Conservation (phyloP, 2,888 invertebrate genomes). For the Stenodera caucasica region DNA sequence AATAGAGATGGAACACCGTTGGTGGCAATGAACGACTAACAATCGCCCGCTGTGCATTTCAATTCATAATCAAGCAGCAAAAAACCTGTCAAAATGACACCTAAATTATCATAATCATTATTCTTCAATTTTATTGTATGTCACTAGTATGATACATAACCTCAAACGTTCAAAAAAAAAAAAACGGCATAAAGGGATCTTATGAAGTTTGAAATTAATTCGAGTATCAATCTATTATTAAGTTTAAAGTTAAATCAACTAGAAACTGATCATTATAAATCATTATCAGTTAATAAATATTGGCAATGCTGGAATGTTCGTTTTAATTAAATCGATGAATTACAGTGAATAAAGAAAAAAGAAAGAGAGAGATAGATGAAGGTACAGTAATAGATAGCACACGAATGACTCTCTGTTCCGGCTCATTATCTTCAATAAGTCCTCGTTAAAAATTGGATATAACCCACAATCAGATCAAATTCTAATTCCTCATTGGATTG, state of each 20-base stretch:
- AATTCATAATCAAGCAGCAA: background rate
- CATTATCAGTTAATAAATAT: background rate
- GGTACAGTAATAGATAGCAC: background rate
- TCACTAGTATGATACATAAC: too few relatives aligned
- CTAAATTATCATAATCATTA: background rate
- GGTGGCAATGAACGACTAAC: background rate
- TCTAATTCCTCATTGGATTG: too few relatives aligned
- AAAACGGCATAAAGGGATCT: too few relatives aligned
- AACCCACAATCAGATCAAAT: too few relatives aligned
- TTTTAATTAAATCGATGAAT: slow-evolving; percentile 6
- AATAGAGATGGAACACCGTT: background rate
- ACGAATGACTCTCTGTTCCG: slow-evolving; percentile 1
- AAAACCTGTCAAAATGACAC: background rate
- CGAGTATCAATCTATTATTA: too few relatives aligned
- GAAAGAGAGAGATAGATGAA: too few relatives aligned
- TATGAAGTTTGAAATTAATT: too few relatives aligned
- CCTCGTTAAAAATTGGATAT: too few relatives aligned
- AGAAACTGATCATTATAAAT: background rate
- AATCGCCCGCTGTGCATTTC: background rate
- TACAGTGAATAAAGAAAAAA: background rate
- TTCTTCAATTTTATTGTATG: background rate
- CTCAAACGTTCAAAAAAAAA: too few relatives aligned
- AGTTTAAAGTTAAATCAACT: background rate
- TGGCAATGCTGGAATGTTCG: background rate
- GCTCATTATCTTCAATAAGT: slow-evolving; percentile 4